These are phyloP conservation scores for Phocides pigmalion DNA, from an alignment of 1,140 invertebrate genomes.

Conservation along the genomic window DNA sequence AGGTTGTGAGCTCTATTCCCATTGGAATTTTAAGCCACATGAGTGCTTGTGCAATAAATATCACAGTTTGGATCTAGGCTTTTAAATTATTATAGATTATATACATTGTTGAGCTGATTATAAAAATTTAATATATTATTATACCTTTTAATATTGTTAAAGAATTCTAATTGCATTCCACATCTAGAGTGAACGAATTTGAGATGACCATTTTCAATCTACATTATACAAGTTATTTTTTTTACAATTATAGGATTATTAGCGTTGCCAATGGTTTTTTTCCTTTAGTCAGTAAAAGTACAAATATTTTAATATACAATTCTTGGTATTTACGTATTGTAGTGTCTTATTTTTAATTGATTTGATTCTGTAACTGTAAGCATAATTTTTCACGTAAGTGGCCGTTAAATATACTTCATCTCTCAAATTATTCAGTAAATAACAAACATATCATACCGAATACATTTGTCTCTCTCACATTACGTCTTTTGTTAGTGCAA, in stretches of 20 bases:
- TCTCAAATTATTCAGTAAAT: conserved; percentile 78
- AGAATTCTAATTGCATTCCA: conserved; percentile 85
- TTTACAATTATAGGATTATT: conserved; percentile 83
- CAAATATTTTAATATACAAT: conserved; percentile 85
- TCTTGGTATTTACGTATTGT: conserved; percentile 85
- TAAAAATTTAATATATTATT: conserved; percentile 86
- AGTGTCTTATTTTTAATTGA: conserved; percentile 80
- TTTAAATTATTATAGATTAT: conserved; percentile 85
- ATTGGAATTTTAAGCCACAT: conserved; percentile 83
- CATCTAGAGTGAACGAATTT: conserved; percentile 83
- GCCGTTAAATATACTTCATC: conserved; percentile 73
- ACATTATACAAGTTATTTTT: conserved; percentile 83
- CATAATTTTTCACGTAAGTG: conserved; percentile 78
- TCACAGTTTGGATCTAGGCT: conserved; percentile 85
- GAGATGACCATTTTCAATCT: conserved; percentile 82
- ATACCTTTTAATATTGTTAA: conserved; percentile 85
- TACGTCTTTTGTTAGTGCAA: conserved; percentile 47
- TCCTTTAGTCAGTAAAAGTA: conserved; percentile 85
- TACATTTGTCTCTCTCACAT: conserved; percentile 53
- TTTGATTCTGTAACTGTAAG: conserved; percentile 81
- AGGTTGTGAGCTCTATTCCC: conserved; percentile 84
- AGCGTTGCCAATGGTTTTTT: conserved; percentile 83
- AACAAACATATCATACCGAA: conserved; percentile 81
- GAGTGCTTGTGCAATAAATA: conserved; percentile 85
- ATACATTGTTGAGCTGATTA: conserved; percentile 85